phyloP scores from a whole-genome alignment of 2,113 vertebrate genomes.

The Seriola dumerili region DNA sequence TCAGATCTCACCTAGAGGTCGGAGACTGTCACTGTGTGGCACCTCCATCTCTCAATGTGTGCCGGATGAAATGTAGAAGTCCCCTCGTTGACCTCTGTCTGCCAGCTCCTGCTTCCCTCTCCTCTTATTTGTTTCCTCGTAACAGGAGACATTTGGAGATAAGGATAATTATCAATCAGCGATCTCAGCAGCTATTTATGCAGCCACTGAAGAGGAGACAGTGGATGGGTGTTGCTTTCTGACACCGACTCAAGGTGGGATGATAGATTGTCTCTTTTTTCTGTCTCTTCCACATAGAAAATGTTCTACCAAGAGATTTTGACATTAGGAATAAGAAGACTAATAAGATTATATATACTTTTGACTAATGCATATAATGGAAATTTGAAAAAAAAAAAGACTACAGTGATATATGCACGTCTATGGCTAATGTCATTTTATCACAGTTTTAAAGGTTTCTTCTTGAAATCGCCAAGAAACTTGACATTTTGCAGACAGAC shows the following conservation, averaged over 20 bases:
- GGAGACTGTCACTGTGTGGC: conserved; percentile 73
- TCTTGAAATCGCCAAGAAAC: conserved; percentile 14
- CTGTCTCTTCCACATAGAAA: conserved; percentile 31
- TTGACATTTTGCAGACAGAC: conserved; percentile 57
- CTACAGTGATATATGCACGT: conserved; percentile 2
- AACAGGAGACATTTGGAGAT: conserved; percentile 81
- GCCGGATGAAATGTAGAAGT: conserved; percentile 81
- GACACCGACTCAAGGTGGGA: conserved; percentile 63
- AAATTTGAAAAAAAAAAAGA: no score
- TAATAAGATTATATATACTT: neutral
- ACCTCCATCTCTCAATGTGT: conserved; percentile 74
- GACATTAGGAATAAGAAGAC: conserved; percentile 4
- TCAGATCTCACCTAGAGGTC: conserved; percentile 83
- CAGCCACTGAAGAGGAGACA: conserved; percentile 54
- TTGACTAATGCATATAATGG: neutral
- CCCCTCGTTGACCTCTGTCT: conserved; percentile 80
- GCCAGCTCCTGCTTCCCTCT: conserved; percentile 64
- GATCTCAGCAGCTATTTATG: conserved; percentile 80
- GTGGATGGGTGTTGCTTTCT: conserved; percentile 67
- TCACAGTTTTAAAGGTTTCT: neutral
- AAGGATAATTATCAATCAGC: conserved; percentile 83
- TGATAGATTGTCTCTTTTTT: conserved; percentile 54
- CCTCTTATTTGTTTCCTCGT: conserved; percentile 79
- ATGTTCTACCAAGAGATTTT: conserved; percentile 12
- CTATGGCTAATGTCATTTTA: neutral